Base-by-base conservation (phyloP, 2,888 invertebrate genomes). In the Dioctria rufipes region DNA sequence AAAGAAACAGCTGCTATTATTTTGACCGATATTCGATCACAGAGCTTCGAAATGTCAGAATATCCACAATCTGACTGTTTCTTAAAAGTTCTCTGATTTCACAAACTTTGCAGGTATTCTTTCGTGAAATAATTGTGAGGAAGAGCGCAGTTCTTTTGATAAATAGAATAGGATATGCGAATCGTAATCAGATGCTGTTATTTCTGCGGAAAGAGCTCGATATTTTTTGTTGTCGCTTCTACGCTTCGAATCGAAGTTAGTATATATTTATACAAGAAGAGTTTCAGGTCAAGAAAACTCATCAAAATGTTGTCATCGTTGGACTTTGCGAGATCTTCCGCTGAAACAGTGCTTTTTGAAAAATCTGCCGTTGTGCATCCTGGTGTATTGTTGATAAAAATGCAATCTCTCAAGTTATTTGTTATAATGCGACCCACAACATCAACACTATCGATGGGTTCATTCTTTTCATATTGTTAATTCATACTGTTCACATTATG, bases 391-490 rank as follows among this genome's bases (percentile, higher is more conserved):
- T 58, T 11, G 58, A 46, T 46, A 2, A 4, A 58, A 58, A 58
- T 25, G 5, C 71, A 71, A 82, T 82, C 63, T 40, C 51, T 40
- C 84, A 83, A 69, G 82, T 83, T 79, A 80, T 83, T 13, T 83
- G 81, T 63, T 83, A 84, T 54, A 25, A 25, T 25, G 25, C 25
- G 25, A 83, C 83, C 67, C 77, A 81, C 43, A 85, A 85, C 73
- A 79, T 25, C 25, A 25, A 25, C 25, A 25, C 25, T 25, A 25
- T 25, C 1, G 25, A 25, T 25, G 25, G 25, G 25, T 25, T 25
- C 25, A 25, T 25, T 1, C 25, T 25, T 0, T 25, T 25, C 2
- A 25, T 25, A 25, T 2, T 25, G 25, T 25, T 25, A 25, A 25
- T 25, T 25, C 0, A 25, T 25, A 25, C 25, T 25, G 25, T 25